Conservation (phyloP, 1,140 invertebrate genomes). For the Drosophila micromelanica region DNA sequence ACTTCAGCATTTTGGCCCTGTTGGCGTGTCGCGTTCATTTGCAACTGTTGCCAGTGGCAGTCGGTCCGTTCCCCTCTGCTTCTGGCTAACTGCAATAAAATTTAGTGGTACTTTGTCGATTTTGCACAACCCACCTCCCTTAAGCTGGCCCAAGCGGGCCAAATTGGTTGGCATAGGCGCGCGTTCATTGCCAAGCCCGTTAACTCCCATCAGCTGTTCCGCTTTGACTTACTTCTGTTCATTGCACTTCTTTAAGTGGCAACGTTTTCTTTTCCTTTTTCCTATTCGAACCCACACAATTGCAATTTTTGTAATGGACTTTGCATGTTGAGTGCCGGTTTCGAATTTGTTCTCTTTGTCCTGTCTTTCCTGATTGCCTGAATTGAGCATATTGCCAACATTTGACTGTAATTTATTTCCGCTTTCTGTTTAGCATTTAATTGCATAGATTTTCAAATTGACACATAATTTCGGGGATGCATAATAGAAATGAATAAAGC, state of each 20-base stretch:
- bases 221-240: slow-evolving; percentile 72
- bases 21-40: slow-evolving; percentile 76
- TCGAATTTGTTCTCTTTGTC: slow-evolving; percentile 20
- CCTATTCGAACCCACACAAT: slow-evolving; percentile 47
- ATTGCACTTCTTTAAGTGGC: slow-evolving; percentile 78
- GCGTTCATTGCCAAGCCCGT: slow-evolving; percentile 27
- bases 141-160: slow-evolving; percentile 29
- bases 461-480: slow-evolving; percentile 27
- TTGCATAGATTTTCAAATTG: slow-evolving; percentile 53
- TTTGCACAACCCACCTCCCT: slow-evolving; percentile 58
- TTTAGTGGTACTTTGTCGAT: slow-evolving; percentile 76
- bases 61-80: slow-evolving; percentile 3
- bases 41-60: slow-evolving; percentile 51
- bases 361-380: slow-evolving; percentile 25
- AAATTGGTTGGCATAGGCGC: slow-evolving; percentile 30
- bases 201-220: slow-evolving; percentile 25
- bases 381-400: slow-evolving; percentile 43
- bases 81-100: slow-evolving; percentile 58
- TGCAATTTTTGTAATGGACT: slow-evolving; percentile 75
- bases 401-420: slow-evolving; percentile 60
- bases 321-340: slow-evolving; percentile 68
- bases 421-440: slow-evolving; percentile 57
- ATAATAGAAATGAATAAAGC: background rate
- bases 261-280: slow-evolving; percentile 44
- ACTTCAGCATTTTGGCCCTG: slow-evolving; percentile 29